Conservation (phyloP, 2,113 vertebrate species). For the Myodes glareolus region DNA sequence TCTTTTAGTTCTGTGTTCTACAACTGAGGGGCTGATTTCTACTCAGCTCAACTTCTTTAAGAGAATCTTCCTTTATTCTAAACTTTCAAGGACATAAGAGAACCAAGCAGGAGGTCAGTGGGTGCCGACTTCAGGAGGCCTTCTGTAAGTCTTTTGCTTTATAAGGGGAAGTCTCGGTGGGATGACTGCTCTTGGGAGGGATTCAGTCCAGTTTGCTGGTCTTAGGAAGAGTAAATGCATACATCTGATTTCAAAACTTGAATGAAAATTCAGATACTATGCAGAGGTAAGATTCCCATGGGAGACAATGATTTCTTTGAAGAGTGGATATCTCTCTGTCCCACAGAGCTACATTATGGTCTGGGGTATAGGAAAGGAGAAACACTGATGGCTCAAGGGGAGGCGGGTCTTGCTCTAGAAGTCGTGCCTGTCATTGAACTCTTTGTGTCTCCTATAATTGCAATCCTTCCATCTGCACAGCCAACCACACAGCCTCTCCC, state of each 20-base stretch:
- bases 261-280: not conserved
- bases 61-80: not conserved
- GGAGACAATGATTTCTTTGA: not conserved
- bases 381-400: not conserved
- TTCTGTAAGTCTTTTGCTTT: not conserved
- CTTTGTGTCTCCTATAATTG: not conserved
- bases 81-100: not conserved
- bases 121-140: not conserved
- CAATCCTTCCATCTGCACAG: not conserved
- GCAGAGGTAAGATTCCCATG: not conserved
- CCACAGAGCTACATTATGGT: not conserved
- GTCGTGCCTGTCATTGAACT: not conserved
- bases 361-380: not conserved
- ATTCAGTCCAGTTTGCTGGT: not conserved
- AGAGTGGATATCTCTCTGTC: not conserved
- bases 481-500: not conserved
- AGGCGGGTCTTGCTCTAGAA: not conserved
- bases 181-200: not conserved
- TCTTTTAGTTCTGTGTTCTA: not conserved
- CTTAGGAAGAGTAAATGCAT: too few species aligned
- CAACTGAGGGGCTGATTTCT: not conserved
- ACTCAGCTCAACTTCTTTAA: not conserved
- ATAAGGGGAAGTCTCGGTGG: not conserved
- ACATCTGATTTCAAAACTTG: not conserved
- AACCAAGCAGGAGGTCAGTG: not conserved